These are phyloP conservation scores for Drosophila obscura DNA, from an alignment of 1,140 invertebrate genomes.

Conservation along the genomic window DNA sequence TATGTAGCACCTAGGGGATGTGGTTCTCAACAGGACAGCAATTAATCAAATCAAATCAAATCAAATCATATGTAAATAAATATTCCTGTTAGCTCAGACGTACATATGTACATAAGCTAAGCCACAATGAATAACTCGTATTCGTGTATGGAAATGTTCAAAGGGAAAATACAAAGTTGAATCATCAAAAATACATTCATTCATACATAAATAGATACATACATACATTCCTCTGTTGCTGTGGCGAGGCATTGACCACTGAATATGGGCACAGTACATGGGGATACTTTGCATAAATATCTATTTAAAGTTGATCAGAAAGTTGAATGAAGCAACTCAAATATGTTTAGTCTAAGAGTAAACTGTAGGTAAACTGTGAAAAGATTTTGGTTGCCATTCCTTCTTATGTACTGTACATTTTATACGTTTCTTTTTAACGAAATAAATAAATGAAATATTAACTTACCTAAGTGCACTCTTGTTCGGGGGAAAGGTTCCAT, in stretches of 20 bases:
- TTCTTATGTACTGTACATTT: slow-evolving; percentile 58
- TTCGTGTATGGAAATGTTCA: slow-evolving; percentile 13
- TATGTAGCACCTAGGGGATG: slow-evolving; percentile 33
- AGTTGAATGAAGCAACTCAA: slow-evolving; percentile 15
- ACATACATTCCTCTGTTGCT: neutral
- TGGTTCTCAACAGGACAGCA: slow-evolving; percentile 24
- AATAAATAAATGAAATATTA: slow-evolving; percentile 65
- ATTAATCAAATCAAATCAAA: slow-evolving; percentile 17
- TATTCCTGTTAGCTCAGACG: slow-evolving; percentile 24
- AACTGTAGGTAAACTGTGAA: slow-evolving; percentile 58
- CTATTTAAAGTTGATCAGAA: slow-evolving; percentile 24
- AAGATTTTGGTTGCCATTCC: slow-evolving; percentile 48
- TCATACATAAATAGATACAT: slow-evolving; percentile 1
- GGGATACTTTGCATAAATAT: slow-evolving; percentile 10
- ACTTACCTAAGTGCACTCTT: slow-evolving; percentile 20
- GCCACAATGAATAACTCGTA: slow-evolving; percentile 21
- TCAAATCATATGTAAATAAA: slow-evolving; percentile 45
- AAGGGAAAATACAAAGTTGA: slow-evolving; percentile 1
- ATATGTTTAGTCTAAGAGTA: slow-evolving; percentile 38
- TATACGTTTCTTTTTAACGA: slow-evolving; percentile 55
- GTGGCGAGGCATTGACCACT: neutral
- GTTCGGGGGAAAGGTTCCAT: no score
- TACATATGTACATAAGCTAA: slow-evolving; percentile 16
- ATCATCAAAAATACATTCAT: slow-evolving; percentile 10
- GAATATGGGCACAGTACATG: neutral